Evolutionary conservation across 2,888 invertebrate species (phyloP), one percentile per base, ranked within the genome.

Genomic region (Mantis religiosa): DNA sequence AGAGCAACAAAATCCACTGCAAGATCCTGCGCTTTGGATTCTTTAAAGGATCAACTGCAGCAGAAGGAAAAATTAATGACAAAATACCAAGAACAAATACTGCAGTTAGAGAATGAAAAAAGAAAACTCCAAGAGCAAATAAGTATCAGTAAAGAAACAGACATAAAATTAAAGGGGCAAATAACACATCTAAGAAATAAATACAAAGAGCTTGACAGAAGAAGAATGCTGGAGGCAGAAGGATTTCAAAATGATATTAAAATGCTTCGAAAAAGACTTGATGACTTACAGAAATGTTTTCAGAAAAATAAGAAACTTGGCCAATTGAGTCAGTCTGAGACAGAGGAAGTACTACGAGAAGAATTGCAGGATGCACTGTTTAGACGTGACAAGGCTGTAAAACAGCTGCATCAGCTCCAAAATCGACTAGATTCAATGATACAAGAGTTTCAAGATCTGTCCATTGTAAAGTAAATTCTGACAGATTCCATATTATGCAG

Each of bases 211-310:
- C 90, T 93, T 88, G 93, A 93, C 90, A 91, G 92, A 28, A 90
- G 93, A 71, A 91, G 93, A 82, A 92, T 92, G 88, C 91, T 93
- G 14, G 93, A 93, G 90, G 92, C 93, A 14, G 93, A 94, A 90
- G 93, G 93, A 3, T 93, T 93, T 91, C 92, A 92, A 90, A 93
- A 92, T 82, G 93, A 93, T 90, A 93, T 93, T 14, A 92, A 92
- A 89, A 92, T 92, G 89, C 92, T 93, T 85, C 90, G 93, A 89
- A 91, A 91, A 28, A 91, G 93, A 84, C 91, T 93, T 83, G 93
- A 93, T 90, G 92, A 92, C 89, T 91, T 93, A 9, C 93, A 93
- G 47, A 90, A 90, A 83, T 87, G 28, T n/a, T 27, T 90, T 54
- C 25, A 28, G 8, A 89, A 89, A 85, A 20, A 71, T 6, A 71